Conservation (phyloP, 1,140 invertebrate species). For the Nautilus pompilius region DNA sequence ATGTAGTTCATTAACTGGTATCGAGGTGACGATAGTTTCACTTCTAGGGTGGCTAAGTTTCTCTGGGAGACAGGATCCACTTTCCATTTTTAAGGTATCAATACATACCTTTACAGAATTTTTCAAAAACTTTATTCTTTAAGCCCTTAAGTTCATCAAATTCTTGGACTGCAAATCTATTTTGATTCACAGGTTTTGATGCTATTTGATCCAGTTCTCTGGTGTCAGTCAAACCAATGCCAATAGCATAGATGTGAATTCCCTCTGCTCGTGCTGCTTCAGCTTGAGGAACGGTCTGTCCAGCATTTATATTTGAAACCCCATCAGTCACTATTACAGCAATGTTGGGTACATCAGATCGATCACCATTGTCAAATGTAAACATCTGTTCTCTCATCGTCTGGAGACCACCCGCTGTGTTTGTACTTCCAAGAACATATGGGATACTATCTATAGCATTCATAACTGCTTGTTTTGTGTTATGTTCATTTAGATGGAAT, state of each 20-base stretch:
- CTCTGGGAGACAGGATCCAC: too few relatives aligned
- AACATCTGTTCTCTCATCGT: conserved; percentile 23
- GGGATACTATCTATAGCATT: neutral
- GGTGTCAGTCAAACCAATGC: conserved; percentile 37
- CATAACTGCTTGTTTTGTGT: conserved; percentile 1
- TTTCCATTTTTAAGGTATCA: too few relatives aligned
- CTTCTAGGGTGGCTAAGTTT: too few relatives aligned
- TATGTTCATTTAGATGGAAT: neutral
- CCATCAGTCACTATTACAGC: conserved; percentile 31
- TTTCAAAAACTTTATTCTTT: conserved; percentile 16
- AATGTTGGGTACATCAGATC: conserved; percentile 20
- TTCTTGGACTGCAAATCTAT: conserved; percentile 32
- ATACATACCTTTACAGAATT: too few relatives aligned
- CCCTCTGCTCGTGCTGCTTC: conserved; percentile 17
- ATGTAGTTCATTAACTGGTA: too few relatives aligned
- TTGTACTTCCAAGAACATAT: conserved; percentile 5
- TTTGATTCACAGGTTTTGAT: conserved; percentile 21
- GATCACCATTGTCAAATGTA: conserved; percentile 22
- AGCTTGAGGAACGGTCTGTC: conserved; percentile 33
- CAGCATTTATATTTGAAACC: conserved; percentile 37
- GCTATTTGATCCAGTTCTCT: conserved; percentile 35
- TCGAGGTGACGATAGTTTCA: too few relatives aligned
- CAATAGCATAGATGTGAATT: conserved; percentile 25
- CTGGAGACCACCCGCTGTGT: conserved; percentile 8
- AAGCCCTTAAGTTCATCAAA: conserved; percentile 38